Evolutionary conservation across 1,140 invertebrate genomes (phyloP), one percentile per base, ranked within the genome.

Genomic region (Brachionus plicatilis): DNA sequence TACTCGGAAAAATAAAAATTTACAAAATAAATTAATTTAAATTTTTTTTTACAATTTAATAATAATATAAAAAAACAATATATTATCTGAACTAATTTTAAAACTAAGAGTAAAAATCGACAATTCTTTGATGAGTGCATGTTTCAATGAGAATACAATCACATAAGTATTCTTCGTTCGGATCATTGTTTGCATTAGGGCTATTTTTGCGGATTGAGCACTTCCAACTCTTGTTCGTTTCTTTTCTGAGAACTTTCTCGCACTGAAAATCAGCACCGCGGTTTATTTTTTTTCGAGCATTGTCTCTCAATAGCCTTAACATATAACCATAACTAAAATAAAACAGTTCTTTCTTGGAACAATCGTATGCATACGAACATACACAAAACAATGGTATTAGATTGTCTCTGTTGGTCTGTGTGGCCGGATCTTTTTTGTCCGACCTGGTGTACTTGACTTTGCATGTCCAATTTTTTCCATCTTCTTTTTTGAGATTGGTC

Each of bases 301-400:
- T 76, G 24, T 76, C 43, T 50, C 47, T 76, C 12, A 27, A 27
- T 0, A 76, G 27, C 27, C 29, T 47, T 24, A 47, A 14, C 72
- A 76, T 76, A n/a, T 76, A 76, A 27, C 12, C 17, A 50, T 20
- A 50, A 76, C 72, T 76, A 76, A 76, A 76, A 76, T 76, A 50
- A 50, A 50, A 27, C 9, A 27, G 43, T 29, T 76, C 43, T 12
- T 47, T 53, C 12, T 76, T 24, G n/a, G 27, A 76, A 27, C 43
- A 76, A 27, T 50, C 17, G 12, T 76, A 50, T 12, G 43, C 45
- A 43, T 75, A 75, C 4, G 70, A 75, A n/a, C 72, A 76, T 27
- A 76, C 47, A 76, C 72, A 76, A 50, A 76, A 76, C 14, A 50
- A 12, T 47, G 72, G 72, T 27, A 27, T 47, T 27, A 50, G 20